Conservation (phyloP, 2,797 vertebrate species). For the Arnoldichthys spilopterus region DNA sequence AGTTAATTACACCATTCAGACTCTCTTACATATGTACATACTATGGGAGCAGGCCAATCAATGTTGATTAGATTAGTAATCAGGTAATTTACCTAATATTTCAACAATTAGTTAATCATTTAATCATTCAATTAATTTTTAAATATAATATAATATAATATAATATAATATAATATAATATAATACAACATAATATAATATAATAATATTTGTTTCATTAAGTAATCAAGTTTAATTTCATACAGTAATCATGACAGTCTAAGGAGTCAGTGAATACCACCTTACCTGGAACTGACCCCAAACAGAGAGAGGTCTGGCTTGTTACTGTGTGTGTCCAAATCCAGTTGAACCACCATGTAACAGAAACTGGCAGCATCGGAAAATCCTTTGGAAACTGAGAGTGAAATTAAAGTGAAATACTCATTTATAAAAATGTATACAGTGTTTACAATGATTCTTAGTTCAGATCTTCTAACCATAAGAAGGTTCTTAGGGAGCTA, state of each 20-base stretch:
- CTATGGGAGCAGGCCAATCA: neutral
- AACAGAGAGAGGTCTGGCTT: slow-evolving; percentile 12
- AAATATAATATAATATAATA: neutral
- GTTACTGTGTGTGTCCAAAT: slow-evolving; percentile 12
- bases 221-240: neutral
- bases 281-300: slow-evolving; percentile 4
- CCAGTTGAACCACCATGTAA: slow-evolving; percentile 19
- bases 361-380: slow-evolving; percentile 16
- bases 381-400: slow-evolving; percentile 15
- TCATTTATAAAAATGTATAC: too few species aligned
- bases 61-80: neutral
- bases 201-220: neutral
- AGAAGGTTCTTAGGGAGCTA: too few species aligned
- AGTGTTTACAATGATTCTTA: too few species aligned
- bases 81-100: neutral
- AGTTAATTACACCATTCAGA: neutral
- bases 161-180: neutral
- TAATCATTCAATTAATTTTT: too few species aligned
- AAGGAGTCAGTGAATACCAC: neutral
- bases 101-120: neutral
- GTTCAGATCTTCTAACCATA: too few species aligned
- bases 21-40: neutral
- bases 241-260: neutral
- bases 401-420: neutral
- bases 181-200: neutral